Conservation (phyloP, 2,797 vertebrate genomes). For the Chaetophractus vellerosus region DNA sequence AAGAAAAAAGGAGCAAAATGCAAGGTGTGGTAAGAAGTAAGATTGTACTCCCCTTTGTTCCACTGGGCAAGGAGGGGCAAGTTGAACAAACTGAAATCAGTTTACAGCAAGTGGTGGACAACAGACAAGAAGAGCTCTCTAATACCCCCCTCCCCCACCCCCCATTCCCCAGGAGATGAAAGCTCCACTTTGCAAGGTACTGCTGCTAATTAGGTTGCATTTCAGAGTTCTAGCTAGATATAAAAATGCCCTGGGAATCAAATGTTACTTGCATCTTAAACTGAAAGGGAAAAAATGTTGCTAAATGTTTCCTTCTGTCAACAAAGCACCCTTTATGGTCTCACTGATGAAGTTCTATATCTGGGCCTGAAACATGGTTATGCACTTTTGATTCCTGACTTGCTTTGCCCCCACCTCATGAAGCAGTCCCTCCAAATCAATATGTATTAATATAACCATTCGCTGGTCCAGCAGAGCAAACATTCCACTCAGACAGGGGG, state of each 20-base stretch:
- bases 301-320: conserved; percentile 79
- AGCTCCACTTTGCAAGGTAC: conserved; percentile 75
- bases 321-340: conserved; percentile 36
- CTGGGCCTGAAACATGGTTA: neutral
- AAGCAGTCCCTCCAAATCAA: neutral
- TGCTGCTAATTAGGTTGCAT: conserved; percentile 85
- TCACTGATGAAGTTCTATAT: neutral
- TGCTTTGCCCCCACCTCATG: neutral
- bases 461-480: neutral
- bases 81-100: conserved; percentile 77
- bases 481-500: neutral
- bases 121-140: conserved; percentile 52
- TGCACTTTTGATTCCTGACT: neutral
- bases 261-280: conserved; percentile 83
- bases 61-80: neutral
- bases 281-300: conserved; percentile 70
- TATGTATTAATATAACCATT: neutral
- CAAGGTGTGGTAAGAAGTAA: conserved; percentile 74
- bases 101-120: conserved; percentile 65
- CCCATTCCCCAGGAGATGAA: conserved; percentile 76
- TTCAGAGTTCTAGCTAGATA: conserved; percentile 82
- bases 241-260: conserved; percentile 83
- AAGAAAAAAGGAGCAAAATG: conserved; percentile 47
- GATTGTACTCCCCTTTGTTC: conserved; percentile 70
- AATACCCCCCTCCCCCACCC: conserved; percentile 58